phyloP scores from a whole-genome alignment of 2,888 invertebrate species.

The Orthosia gothica region DNA sequence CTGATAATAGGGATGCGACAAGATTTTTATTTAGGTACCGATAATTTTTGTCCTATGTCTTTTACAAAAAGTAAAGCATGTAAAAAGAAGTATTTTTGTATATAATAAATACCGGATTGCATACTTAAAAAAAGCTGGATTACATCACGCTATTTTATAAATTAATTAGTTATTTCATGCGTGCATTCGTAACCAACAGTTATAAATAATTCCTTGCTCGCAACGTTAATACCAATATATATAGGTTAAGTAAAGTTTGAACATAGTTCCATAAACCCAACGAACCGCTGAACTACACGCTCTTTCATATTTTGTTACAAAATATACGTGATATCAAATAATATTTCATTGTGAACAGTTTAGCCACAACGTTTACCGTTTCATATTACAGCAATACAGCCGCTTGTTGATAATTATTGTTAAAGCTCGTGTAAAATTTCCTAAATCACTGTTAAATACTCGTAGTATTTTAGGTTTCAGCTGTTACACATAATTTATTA shows the following conservation, averaged over 20 bases:
- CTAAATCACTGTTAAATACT: slow-evolving; percentile 33
- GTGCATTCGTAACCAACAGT: slow-evolving; percentile 12
- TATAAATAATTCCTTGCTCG: background rate
- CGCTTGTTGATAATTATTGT: slow-evolving; percentile 50
- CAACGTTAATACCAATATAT: slow-evolving; percentile 16
- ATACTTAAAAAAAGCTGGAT: background rate
- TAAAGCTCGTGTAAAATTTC: slow-evolving; percentile 24
- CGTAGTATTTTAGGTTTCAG: slow-evolving; percentile 17
- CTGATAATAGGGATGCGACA: slow-evolving; percentile 37
- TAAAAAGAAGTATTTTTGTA: background rate
- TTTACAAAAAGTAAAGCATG: no score
- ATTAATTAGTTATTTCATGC: background rate
- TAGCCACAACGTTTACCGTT: slow-evolving; percentile 32
- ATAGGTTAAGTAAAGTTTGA: slow-evolving; percentile 38
- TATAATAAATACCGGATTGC: background rate
- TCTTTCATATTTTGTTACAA: slow-evolving; percentile 35
- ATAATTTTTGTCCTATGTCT: background rate
- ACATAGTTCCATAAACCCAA: slow-evolving; percentile 30
- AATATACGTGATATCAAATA: slow-evolving; percentile 50
- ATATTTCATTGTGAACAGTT: slow-evolving; percentile 54
- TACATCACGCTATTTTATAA: background rate
- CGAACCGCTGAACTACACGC: slow-evolving; percentile 19
- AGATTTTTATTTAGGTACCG: background rate
- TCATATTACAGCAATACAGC: slow-evolving; percentile 18
- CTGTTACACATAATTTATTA: slow-evolving; percentile 25